These are phyloP conservation scores for Stichodactyla helianthus DNA, from an alignment of 64 coral and sea anemone genomes.

Conservation along the genomic window DNA sequence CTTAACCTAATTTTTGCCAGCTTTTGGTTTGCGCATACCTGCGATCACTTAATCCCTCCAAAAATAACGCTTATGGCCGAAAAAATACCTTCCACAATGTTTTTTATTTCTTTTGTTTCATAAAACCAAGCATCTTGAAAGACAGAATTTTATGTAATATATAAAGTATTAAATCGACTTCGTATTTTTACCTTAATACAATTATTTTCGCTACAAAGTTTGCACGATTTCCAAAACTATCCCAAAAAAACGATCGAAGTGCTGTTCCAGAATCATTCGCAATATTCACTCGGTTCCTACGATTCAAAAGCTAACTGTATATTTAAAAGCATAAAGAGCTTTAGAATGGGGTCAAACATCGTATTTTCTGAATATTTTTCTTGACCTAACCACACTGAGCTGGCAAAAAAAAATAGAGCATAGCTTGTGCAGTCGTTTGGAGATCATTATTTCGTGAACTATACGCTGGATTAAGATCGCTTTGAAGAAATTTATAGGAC, in stretches of 20 bases:
- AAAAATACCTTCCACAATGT: not conserved
- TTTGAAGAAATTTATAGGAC: not conserved
- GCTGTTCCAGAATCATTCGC: not conserved
- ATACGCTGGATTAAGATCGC: not conserved
- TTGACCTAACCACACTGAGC: not conserved
- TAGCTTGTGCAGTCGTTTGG: not conserved
- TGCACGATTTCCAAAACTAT: not conserved
- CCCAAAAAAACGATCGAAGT: not conserved
- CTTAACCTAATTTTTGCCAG: not conserved
- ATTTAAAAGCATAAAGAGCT: not conserved
- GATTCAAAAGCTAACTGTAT: not conserved
- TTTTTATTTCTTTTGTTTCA: not conserved
- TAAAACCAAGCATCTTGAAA: not conserved
- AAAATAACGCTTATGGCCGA: not conserved
- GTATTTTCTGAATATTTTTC: not conserved
- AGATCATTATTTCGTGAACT: not conserved
- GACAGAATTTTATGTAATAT: not conserved
- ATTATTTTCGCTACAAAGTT: not conserved
- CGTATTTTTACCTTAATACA: not conserved
- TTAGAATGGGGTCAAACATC: not conserved
- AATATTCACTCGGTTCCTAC: not conserved
- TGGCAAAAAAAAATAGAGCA: not conserved
- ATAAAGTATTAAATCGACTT: not conserved
- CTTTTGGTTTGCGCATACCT: not conserved
- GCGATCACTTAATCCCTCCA: not conserved